These are phyloP conservation scores for Drosophila rhopaloa DNA, from an alignment of 1,140 invertebrate species.

Conservation along the genomic window DNA sequence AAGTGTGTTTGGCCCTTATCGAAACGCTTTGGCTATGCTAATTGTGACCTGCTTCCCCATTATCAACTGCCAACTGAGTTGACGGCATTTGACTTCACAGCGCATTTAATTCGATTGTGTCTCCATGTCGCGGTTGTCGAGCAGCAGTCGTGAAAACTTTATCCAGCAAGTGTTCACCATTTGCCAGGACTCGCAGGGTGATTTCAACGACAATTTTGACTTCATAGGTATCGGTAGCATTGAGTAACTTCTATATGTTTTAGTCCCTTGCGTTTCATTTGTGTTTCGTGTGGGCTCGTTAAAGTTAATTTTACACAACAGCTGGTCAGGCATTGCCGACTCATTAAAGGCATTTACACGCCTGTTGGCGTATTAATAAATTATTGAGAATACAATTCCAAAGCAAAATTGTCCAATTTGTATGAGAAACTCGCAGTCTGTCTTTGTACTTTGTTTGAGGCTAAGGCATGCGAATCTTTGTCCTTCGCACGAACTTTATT, in stretches of 20 bases:
- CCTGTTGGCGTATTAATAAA: slow-evolving; percentile 25
- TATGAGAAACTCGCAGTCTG: slow-evolving; percentile 29
- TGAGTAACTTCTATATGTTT: too few species aligned
- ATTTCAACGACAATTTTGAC: slow-evolving; percentile 72
- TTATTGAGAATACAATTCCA: slow-evolving; percentile 25
- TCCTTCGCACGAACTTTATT: slow-evolving; percentile 76
- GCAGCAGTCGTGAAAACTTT: slow-evolving; percentile 55
- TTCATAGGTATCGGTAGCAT: slow-evolving; percentile 66
- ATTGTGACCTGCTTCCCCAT: slow-evolving; percentile 43
- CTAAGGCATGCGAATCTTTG: slow-evolving; percentile 52
- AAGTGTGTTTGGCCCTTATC: slow-evolving; percentile 67
- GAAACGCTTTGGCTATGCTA: slow-evolving; percentile 71
- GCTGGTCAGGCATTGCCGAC: slow-evolving; percentile 32
- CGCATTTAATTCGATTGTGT: slow-evolving; percentile 9
- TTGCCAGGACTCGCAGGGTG: slow-evolving; percentile 51
- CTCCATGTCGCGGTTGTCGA: slow-evolving; percentile 53
- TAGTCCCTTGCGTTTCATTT: too few species aligned
- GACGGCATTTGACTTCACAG: not conserved
- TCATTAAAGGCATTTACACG: slow-evolving; percentile 22
- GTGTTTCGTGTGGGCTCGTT: not conserved
- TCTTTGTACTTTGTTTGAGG: not conserved
- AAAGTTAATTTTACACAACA: slow-evolving; percentile 53
- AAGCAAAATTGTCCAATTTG: slow-evolving; percentile 9
- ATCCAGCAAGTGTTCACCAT: slow-evolving; percentile 66
- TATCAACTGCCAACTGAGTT: slow-evolving; percentile 1